phyloP scores from a whole-genome alignment of 2,888 invertebrate genomes.

The Polydrusus pterygomalis region DNA sequence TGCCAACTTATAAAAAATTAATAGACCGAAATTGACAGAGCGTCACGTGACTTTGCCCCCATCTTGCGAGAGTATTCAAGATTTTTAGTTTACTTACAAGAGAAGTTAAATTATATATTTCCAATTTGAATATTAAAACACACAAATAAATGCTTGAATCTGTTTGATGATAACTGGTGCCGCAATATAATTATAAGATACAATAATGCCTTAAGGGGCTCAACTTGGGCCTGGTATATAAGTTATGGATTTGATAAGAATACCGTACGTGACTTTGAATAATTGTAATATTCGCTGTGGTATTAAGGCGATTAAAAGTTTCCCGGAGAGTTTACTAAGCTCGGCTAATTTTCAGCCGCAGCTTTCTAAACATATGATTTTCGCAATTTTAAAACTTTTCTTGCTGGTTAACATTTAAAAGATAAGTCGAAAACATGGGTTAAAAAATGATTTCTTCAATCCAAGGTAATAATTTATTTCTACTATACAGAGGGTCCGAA shows the following conservation, averaged over 20 bases:
- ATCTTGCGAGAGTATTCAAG: too few species aligned
- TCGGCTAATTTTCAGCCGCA: conserved; percentile 48
- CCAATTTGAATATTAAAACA: conserved; percentile 37
- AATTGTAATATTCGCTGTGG: conserved; percentile 56
- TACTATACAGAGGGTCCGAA: too few species aligned
- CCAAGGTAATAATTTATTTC: too few species aligned
- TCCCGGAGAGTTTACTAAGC: conserved; percentile 49
- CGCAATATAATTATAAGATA: conserved; percentile 57
- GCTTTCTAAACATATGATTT: conserved; percentile 33
- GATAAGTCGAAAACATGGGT: too few species aligned
- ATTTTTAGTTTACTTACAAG: too few species aligned
- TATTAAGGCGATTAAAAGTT: conserved; percentile 58
- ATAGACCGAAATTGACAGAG: too few species aligned
- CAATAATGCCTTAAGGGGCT: conserved; percentile 54
- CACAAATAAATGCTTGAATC: conserved; percentile 50
- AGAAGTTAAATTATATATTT: conserved; percentile 2
- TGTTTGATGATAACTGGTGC: conserved; percentile 55
- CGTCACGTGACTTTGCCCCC: too few species aligned
- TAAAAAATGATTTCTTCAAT: too few species aligned
- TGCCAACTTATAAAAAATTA: too few species aligned
- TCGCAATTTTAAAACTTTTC: conserved; percentile 25
- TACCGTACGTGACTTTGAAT: conserved; percentile 57
- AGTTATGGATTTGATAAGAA: conserved; percentile 59
- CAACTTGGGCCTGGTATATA: conserved; percentile 54
- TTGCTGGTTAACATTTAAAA: neutral